These are phyloP conservation scores for Ophthalmolycus amberensis DNA, from an alignment of 2,113 vertebrate genomes.

Conservation along the genomic window DNA sequence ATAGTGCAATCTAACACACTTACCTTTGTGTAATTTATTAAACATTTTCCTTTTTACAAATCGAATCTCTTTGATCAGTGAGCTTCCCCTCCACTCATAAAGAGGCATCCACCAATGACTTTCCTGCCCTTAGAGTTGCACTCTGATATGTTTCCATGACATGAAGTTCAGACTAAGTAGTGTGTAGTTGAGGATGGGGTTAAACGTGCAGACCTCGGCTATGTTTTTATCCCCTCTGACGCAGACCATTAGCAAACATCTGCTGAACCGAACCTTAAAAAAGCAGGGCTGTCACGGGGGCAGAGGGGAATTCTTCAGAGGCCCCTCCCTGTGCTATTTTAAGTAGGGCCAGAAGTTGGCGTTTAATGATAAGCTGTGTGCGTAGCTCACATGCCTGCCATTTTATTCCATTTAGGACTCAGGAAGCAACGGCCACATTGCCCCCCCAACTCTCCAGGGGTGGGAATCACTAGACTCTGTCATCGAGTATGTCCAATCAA, in stretches of 20 bases:
- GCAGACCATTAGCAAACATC: slow-evolving; percentile 63
- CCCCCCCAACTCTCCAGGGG: slow-evolving; percentile 31
- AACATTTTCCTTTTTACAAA: slow-evolving; percentile 28
- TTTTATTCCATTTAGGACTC: slow-evolving; percentile 67
- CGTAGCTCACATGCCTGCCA: slow-evolving; percentile 67
- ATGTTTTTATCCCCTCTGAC: slow-evolving; percentile 58
- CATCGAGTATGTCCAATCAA: slow-evolving; percentile 62
- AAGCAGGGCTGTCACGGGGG: slow-evolving; percentile 41
- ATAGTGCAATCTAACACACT: slow-evolving; percentile 31
- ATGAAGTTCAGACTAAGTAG: slow-evolving; percentile 18
- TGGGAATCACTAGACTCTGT: slow-evolving; percentile 62
- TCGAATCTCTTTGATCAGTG: slow-evolving; percentile 41
- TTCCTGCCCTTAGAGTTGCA: slow-evolving; percentile 34
- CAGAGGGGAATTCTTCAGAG: slow-evolving; percentile 63
- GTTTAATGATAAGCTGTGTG: slow-evolving; percentile 76
- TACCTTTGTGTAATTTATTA: slow-evolving; percentile 56
- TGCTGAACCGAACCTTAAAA: slow-evolving; percentile 61
- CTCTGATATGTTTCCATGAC: slow-evolving; percentile 37
- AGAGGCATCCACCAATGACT: slow-evolving; percentile 20
- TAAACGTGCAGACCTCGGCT: slow-evolving; percentile 52
- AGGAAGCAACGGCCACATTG: slow-evolving; percentile 48
- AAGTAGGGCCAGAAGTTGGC: slow-evolving; percentile 63
- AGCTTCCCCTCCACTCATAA: neutral
- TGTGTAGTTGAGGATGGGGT: slow-evolving; percentile 46
- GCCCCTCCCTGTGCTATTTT: slow-evolving; percentile 76